A percentile compares a stretch with the other conserved stretches of the same genome.
Conservation (phyloP, 2,888 invertebrate genomes). For the Drosophila colorata region DNA sequence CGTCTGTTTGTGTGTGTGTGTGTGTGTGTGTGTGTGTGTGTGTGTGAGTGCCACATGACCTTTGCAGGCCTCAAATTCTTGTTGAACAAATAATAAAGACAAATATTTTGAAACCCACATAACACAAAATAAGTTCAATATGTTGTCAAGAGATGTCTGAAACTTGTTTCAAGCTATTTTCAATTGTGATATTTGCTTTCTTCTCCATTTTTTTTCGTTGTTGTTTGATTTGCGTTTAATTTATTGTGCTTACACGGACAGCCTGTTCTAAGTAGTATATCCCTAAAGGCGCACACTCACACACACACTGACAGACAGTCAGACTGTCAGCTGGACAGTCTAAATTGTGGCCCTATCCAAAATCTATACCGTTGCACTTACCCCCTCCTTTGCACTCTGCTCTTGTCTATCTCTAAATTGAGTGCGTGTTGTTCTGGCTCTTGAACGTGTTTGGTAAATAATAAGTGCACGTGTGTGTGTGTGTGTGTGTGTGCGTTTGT, state of each 20-base stretch:
- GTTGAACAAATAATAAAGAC: conserved; percentile 22
- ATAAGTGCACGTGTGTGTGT: conserved; percentile 56
- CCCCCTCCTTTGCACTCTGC: conserved; percentile 9
- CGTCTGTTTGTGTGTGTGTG: conserved; percentile 15
- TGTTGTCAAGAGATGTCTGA: conserved; percentile 29
- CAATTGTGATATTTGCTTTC: conserved; percentile 16
- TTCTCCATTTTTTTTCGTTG: not conserved
- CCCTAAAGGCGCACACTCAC: conserved; percentile 4
- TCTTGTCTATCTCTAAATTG: conserved; percentile 67
- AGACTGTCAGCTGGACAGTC: conserved; percentile 7
- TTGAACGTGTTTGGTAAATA: conserved; percentile 77
- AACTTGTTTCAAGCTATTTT: conserved; percentile 20
- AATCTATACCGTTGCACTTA: conserved; percentile 15
- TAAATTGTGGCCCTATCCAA: conserved; percentile 48
- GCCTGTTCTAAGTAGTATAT: conserved; percentile 8
- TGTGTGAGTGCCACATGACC: conserved; percentile 52
- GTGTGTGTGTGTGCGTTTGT: conserved; percentile 24
- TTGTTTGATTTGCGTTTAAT: conserved; percentile 39
- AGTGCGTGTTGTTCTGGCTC: conserved; percentile 76
- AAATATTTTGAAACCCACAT: conserved; percentile 42
- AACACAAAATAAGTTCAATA: conserved; percentile 47
- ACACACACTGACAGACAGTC: not conserved
- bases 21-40: conserved; percentile 20
- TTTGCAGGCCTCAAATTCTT: conserved; percentile 34
- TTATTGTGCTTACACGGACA: conserved; percentile 30